phyloP scores from a whole-genome alignment of 2,113 vertebrate genomes.

The Pogonocichla stellata region DNA sequence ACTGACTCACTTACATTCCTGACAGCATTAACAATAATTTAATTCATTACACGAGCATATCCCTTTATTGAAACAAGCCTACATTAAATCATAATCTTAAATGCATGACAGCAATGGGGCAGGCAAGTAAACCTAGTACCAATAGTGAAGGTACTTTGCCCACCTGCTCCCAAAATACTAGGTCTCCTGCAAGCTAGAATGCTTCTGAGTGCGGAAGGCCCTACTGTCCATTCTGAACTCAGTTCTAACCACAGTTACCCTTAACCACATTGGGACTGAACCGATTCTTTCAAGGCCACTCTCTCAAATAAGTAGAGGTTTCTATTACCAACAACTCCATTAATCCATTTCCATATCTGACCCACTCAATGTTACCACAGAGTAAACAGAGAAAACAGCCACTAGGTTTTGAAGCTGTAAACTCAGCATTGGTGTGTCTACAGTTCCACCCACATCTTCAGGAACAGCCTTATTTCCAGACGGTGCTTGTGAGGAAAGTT shows the following conservation, averaged over 20 bases:
- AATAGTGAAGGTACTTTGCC: not conserved
- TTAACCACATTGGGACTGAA: not conserved
- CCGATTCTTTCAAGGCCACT: not conserved
- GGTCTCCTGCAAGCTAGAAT: not conserved
- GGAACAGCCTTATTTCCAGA: not conserved
- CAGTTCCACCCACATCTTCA: not conserved
- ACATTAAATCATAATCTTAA: not conserved
- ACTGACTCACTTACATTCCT: not conserved
- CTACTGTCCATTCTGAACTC: not conserved
- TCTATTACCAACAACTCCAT: not conserved
- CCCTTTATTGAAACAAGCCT: not conserved
- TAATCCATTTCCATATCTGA: not conserved
- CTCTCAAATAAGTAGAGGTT: not conserved
- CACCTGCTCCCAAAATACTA: not conserved
- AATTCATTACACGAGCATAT: not conserved
- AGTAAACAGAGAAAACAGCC: not conserved
- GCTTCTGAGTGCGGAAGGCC: not conserved
- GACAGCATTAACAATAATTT: not conserved
- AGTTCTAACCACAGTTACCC: not conserved
- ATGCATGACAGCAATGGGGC: not conserved
- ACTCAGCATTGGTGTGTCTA: fast-evolving
- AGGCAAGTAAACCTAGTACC: not conserved
- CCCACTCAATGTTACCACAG: not conserved
- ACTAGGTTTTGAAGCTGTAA: not conserved
- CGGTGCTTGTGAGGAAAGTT: not conserved